These are phyloP conservation scores for Marasmarcha lunaedactyla DNA, from an alignment of 2,888 invertebrate species.

Conservation along the genomic window DNA sequence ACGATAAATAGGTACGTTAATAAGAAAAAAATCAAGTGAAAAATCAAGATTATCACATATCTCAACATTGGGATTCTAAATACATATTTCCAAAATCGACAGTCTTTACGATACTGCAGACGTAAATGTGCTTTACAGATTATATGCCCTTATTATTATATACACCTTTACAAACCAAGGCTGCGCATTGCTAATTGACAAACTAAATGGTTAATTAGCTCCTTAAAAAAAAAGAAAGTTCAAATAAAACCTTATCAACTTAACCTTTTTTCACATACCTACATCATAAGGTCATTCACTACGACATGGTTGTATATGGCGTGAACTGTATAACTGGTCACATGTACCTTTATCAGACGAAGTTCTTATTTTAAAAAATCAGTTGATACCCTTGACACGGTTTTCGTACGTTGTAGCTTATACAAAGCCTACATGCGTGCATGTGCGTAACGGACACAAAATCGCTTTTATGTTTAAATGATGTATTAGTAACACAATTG, in stretches of 20 bases:
- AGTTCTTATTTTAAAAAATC: slow-evolving; percentile 42
- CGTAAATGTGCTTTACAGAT: too few species aligned
- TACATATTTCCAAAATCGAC: too few species aligned
- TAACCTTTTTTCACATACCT: slow-evolving; percentile 2
- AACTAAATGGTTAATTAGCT: too few species aligned
- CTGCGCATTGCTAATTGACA: too few species aligned
- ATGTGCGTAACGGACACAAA: slow-evolving; percentile 15
- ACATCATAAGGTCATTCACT: slow-evolving; percentile 8
- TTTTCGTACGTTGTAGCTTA: slow-evolving; percentile 41
- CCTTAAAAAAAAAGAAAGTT: too few species aligned
- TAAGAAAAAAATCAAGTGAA: too few species aligned
- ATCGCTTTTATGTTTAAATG: slow-evolving; percentile 15
- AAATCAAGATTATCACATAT: too few species aligned
- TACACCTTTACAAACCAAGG: too few species aligned
- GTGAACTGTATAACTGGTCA: slow-evolving; percentile 15
- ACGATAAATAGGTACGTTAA: too few species aligned
- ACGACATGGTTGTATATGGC: slow-evolving; percentile 19
- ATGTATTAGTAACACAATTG: neutral
- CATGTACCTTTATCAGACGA: slow-evolving; percentile 20
- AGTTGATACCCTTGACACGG: slow-evolving; percentile 54
- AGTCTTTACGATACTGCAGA: too few species aligned
- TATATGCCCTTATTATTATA: too few species aligned
- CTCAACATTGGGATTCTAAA: too few species aligned
- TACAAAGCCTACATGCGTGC: slow-evolving; percentile 19
- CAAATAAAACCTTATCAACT: slow-evolving; percentile 16